Evolutionary conservation across 1,140 invertebrate species (phyloP).

Genomic region (Nautilus pompilius): DNA sequence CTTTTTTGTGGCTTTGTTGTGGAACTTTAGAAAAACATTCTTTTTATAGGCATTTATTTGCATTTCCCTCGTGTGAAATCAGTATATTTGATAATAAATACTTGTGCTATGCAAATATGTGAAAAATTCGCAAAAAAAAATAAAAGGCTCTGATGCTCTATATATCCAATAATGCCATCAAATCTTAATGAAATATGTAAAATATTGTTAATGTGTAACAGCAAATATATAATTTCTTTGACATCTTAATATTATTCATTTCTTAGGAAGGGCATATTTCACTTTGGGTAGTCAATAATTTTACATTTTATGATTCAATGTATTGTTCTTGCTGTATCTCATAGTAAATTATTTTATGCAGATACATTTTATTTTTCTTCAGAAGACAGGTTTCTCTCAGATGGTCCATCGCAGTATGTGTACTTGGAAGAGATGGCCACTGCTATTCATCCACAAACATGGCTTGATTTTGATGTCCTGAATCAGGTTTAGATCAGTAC

Average conservation of each 20-base stretch:
- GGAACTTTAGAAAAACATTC: no score
- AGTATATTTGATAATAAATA: no score
- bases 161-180: no score
- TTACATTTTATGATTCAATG: neutral
- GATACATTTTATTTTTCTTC: neutral
- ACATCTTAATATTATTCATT: neutral
- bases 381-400: no score
- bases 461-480: conserved; percentile 57
- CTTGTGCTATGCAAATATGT: no score
- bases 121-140: no score
- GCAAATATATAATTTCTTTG: neutral
- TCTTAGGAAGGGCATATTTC: neutral
- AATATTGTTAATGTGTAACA: neutral
- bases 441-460: conserved; percentile 13
- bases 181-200: no score
- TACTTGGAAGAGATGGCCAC: conserved; percentile 10
- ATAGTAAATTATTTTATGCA: neutral
- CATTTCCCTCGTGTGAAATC: no score
- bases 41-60: no score
- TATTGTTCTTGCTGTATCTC: neutral
- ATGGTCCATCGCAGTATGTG: conserved; percentile 2
- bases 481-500: conserved; percentile 18
- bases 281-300: neutral
- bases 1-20: no score
- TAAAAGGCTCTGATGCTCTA: no score